Conservation (phyloP, 2,888 invertebrate species). For the Eupeodes latifasciatus region DNA sequence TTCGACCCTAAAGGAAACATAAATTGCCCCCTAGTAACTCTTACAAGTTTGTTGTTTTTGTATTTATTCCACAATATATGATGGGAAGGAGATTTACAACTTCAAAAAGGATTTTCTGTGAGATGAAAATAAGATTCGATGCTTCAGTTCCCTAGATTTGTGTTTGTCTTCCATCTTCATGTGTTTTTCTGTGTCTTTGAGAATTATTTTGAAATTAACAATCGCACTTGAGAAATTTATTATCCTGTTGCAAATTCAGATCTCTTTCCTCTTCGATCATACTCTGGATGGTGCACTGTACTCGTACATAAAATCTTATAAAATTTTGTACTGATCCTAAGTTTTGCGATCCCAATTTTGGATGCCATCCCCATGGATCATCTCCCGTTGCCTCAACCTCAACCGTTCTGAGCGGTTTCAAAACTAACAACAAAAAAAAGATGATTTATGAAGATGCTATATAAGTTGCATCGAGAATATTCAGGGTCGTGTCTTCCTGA, state of each 20-base stretch:
- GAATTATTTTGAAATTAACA: constrained; percentile 72
- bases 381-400: neutral
- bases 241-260: constrained; percentile 63
- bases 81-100: constrained; percentile 52
- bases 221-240: constrained; percentile 72
- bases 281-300: neutral
- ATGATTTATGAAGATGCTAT: constrained; percentile 60
- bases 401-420: neutral
- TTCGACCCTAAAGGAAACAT: constrained; percentile 62
- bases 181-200: neutral
- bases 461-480: constrained; percentile 44
- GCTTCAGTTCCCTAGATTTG: neutral
- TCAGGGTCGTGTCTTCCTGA: constrained; percentile 44
- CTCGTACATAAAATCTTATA: too few species aligned
- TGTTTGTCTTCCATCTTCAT: neutral
- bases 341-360: constrained; percentile 39
- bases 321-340: neutral
- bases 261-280: constrained; percentile 61
- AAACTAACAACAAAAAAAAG: constrained; percentile 15
- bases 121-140: constrained; percentile 10
- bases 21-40: constrained; percentile 56
- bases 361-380: constrained; percentile 62
- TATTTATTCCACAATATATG: neutral
- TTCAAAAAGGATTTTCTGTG: constrained; percentile 24
- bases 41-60: constrained; percentile 16